These are phyloP conservation scores for Hystrix cristata DNA, from an alignment of 2,113 vertebrate genomes.

Conservation along the genomic window DNA sequence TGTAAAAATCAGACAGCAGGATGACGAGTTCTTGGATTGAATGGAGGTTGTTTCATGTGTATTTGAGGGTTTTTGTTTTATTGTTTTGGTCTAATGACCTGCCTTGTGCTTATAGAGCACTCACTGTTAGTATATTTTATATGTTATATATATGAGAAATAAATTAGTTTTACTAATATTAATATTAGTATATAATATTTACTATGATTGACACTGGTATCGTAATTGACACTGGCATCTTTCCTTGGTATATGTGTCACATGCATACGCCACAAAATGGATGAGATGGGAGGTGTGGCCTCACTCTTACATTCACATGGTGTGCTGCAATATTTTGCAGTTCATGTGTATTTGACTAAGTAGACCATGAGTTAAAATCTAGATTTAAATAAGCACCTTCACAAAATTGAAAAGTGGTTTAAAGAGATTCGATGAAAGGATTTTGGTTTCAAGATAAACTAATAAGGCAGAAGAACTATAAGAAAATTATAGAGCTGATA, in stretches of 20 bases:
- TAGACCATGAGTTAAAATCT: neutral
- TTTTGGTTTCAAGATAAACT: conserved; percentile 25
- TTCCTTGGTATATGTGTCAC: neutral
- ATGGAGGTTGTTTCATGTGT: neutral
- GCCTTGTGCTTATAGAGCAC: neutral
- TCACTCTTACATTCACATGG: neutral
- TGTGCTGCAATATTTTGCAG: neutral
- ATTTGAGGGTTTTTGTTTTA: neutral
- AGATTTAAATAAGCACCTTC: neutral
- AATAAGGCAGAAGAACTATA: neutral
- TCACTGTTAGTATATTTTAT: neutral
- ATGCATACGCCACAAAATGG: neutral
- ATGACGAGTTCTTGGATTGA: neutral
- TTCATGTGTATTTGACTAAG: neutral
- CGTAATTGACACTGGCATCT: neutral
- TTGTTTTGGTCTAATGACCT: neutral
- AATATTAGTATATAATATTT: neutral
- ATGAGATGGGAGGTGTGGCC: neutral
- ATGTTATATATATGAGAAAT: neutral
- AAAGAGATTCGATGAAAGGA: neutral
- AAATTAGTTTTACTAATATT: neutral
- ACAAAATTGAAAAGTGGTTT: conserved; percentile 7
- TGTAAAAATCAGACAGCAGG: neutral
- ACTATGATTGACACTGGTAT: neutral
- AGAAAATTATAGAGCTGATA: neutral